phyloP scores from a whole-genome alignment of 2,113 vertebrate genomes.

The Motacilla alba region DNA sequence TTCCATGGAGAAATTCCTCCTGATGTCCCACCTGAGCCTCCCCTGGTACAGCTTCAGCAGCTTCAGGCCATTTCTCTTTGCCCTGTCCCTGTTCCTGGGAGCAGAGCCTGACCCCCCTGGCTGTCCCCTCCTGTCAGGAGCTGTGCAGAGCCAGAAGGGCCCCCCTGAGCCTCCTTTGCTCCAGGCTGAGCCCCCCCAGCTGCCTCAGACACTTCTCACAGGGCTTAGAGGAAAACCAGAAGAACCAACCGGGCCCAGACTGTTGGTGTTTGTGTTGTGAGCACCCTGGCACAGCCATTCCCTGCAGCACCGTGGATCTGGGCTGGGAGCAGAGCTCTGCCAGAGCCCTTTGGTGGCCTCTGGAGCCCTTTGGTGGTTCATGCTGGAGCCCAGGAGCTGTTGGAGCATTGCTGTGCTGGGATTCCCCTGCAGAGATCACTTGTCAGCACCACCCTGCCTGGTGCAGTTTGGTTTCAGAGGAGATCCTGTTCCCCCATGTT shows the following conservation, averaged over 20 bases:
- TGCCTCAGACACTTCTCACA: not conserved
- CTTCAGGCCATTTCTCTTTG: not conserved
- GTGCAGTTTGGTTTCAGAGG: not conserved
- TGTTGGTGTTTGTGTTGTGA: not conserved
- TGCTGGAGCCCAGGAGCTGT: not conserved
- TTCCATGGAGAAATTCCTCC: not conserved
- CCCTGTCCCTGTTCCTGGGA: not conserved
- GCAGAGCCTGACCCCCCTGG: accelerated
- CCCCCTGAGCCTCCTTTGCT: not conserved
- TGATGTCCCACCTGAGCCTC: accelerated
- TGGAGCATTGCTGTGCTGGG: conserved; percentile 1
- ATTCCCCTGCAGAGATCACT: conserved; percentile 45
- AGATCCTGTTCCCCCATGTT: not conserved
- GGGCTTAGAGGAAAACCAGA: not conserved
- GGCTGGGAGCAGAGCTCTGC: conserved; percentile 32
- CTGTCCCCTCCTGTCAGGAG: not conserved
- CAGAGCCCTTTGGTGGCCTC: not conserved
- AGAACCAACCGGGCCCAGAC: not conserved
- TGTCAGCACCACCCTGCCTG: not conserved
- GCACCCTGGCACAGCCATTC: not conserved
- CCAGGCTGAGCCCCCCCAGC: not conserved
- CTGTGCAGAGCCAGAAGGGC: not conserved
- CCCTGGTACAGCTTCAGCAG: not conserved
- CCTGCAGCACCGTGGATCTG: not conserved
- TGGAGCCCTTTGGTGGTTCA: not conserved